Percentiles rank a stretch among this genome's conserved stretches.
phyloP scores from a whole-genome alignment of 2,797 vertebrate species.

The Erpetoichthys calabaricus region DNA sequence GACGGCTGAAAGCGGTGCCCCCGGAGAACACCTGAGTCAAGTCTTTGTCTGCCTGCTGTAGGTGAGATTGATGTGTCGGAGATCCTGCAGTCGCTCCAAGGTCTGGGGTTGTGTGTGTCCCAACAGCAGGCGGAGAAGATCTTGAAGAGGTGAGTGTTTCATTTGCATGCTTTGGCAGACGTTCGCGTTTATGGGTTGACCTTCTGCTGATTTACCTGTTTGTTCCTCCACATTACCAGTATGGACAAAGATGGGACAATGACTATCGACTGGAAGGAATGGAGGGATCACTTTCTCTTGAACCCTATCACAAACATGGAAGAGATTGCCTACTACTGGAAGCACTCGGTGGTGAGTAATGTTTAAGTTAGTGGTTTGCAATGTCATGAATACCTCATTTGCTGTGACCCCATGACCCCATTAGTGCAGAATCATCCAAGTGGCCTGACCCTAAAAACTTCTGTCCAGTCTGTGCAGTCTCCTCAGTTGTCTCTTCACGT shows the following conservation, averaged over 20 bases:
- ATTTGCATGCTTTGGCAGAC: no score
- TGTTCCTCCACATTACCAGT: slow-evolving; percentile 29
- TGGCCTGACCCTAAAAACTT: no score
- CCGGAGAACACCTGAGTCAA: slow-evolving; percentile 20
- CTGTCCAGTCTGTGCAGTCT: no score
- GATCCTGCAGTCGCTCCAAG: slow-evolving; percentile 59
- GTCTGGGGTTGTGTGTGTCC: slow-evolving; percentile 55
- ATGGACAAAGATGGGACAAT: slow-evolving; percentile 70
- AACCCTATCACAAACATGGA: slow-evolving; percentile 72
- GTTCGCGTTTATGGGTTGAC: no score
- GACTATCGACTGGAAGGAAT: slow-evolving; percentile 75
- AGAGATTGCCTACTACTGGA: slow-evolving; percentile 67
- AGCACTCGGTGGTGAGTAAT: slow-evolving; percentile 60
- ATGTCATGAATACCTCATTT: no score
- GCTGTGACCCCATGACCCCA: no score
- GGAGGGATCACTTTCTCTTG: slow-evolving; percentile 73
- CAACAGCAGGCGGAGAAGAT: slow-evolving; percentile 62
- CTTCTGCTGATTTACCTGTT: background rate
- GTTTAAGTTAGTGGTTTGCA: background rate
- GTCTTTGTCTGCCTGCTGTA: slow-evolving; percentile 18
- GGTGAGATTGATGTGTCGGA: slow-evolving; percentile 67
- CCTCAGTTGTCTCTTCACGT: no score
- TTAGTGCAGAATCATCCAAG: no score
- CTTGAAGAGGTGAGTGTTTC: slow-evolving; percentile 53
- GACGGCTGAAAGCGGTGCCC: slow-evolving; percentile 8